Evolutionary conservation across 2,888 invertebrate species (phyloP).

Genomic region (Lepas anatifera): DNA sequence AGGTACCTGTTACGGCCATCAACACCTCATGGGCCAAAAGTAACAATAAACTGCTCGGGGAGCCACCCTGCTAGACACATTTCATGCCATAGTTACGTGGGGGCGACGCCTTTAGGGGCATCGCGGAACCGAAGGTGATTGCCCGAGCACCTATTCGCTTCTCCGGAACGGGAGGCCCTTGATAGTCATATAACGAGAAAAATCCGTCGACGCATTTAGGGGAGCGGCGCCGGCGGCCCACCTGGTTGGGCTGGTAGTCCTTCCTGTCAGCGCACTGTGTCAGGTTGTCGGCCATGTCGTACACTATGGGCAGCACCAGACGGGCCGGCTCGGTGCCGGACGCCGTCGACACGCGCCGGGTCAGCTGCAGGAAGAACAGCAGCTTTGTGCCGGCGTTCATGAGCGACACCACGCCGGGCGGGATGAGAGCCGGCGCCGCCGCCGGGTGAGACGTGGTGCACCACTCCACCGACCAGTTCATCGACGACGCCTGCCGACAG

Average conservation of each 20-base stretch:
- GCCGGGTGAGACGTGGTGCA: constrained; percentile 77
- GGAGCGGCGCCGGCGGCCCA: not conserved
- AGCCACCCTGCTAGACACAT: no score
- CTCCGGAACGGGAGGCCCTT: no score
- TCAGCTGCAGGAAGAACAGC: constrained; percentile 73
- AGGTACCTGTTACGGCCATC: no score
- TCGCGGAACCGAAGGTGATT: no score
- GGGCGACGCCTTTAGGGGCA: no score
- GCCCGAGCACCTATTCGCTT: no score
- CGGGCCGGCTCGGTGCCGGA: constrained; percentile 51
- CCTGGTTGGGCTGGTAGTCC: constrained; percentile 19
- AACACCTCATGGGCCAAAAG: no score
- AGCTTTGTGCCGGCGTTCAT: constrained; percentile 75
- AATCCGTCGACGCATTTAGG: no score
- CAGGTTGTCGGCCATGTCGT: constrained; percentile 72
- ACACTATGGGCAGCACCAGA: constrained; percentile 74
- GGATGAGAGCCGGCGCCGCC: constrained; percentile 68
- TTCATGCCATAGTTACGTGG: no score
- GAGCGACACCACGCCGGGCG: constrained; percentile 79
- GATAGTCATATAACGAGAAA: no score
- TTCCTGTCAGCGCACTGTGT: constrained; percentile 71
- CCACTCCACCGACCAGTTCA: constrained; percentile 84
- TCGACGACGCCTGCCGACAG: constrained; percentile 25
- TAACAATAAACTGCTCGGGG: no score
- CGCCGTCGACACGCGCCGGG: constrained; percentile 40